phyloP scores from a whole-genome alignment of 2,113 vertebrate genomes.

The Prunella himalayana region DNA sequence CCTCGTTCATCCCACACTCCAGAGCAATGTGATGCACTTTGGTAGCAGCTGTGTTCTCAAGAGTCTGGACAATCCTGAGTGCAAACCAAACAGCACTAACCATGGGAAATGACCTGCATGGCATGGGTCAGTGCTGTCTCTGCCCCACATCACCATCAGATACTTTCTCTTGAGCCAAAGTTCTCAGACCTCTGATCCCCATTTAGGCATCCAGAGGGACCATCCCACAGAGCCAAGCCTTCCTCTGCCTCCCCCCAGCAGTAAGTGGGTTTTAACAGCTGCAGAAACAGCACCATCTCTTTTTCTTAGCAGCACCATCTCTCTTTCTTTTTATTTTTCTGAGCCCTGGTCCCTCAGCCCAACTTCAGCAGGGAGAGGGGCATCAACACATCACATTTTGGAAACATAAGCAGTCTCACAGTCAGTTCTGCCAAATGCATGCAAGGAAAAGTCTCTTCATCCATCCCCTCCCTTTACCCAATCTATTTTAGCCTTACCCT shows the following conservation, averaged over 20 bases:
- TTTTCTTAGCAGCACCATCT: neutral
- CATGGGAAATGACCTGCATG: fast-evolving
- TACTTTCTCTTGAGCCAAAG: neutral
- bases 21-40: neutral
- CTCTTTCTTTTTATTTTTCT: neutral
- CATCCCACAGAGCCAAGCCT: fast-evolving
- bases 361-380: neutral
- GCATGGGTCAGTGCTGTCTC: fast-evolving
- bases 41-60: neutral
- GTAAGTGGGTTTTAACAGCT: neutral
- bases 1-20: fast-evolving
- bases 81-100: neutral
- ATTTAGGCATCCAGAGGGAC: neutral
- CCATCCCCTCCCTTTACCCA: neutral
- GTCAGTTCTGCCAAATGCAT: neutral
- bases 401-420: neutral
- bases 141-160: neutral
- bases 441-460: neutral
- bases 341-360: neutral
- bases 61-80: fast-evolving
- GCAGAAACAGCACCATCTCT: neutral
- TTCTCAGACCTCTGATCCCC: neutral
- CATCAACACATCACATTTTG: neutral
- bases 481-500: neutral
- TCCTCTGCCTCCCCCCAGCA: neutral